phyloP scores from a whole-genome alignment of 1,140 invertebrate species.

The Scylla paramamosain region DNA sequence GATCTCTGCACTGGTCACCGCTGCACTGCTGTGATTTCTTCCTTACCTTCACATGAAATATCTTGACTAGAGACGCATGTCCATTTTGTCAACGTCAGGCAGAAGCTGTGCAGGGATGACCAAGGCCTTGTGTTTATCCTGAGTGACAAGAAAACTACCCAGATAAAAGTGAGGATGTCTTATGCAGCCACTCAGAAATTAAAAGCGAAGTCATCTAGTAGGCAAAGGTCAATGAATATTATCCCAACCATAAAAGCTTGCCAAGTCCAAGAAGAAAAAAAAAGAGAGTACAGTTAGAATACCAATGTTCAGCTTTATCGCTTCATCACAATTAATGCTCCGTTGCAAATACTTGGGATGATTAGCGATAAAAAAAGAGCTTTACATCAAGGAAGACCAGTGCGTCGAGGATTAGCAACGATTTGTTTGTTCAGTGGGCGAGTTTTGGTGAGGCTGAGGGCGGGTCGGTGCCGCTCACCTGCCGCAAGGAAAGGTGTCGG shows the following conservation, averaged over 20 bases:
- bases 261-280: background rate
- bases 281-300: background rate
- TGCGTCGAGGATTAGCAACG: background rate
- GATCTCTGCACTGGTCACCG: background rate
- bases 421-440: background rate
- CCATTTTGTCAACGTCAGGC: background rate
- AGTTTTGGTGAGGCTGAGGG: background rate
- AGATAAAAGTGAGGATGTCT: background rate
- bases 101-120: background rate
- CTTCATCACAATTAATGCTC: slow-evolving; percentile 13
- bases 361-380: background rate
- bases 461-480: background rate
- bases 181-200: background rate
- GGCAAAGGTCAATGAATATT: background rate
- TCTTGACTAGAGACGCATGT: background rate
- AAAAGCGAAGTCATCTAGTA: background rate
- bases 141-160: background rate
- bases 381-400: background rate
- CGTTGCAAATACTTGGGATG: background rate
- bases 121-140: background rate
- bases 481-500: background rate
- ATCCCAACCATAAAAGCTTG: background rate
- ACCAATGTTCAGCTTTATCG: background rate
- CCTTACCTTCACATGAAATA: background rate
- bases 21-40: background rate